Evolutionary conservation across 2,113 vertebrate species (phyloP), one percentile per base, ranked within the genome.

Genomic region (Gnathonemus longibarbis): DNA sequence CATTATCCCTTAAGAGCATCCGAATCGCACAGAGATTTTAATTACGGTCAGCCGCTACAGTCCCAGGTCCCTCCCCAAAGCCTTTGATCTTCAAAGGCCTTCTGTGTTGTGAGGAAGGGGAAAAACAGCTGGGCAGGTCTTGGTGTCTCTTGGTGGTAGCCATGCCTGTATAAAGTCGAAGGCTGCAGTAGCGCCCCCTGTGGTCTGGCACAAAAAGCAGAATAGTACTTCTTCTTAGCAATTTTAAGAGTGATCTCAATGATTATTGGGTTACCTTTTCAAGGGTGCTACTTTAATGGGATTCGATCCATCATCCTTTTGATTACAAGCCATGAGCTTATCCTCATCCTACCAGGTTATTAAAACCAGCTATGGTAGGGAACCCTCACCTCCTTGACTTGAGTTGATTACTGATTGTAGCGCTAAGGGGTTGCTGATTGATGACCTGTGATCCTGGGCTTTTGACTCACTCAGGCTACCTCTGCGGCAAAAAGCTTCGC

Each of bases 61-160:
- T 91, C 90, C 46, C 5, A 48, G 91, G 91, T 86, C 90, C 90
- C 93, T 91, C 90, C 92, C 89, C 74, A 77, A 91, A 92, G 91
- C 90, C 87, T 95, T 95, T 94, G 92, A 95, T 95, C 95, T 95
- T 95, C 92, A 95, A 95, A 95, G 93, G 90, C 85, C 91, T 89
- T 92, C 91, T 87, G 89, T 92, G 92, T 94, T 91, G 42, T 49
- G 46, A 85, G 21, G n/a, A 50, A 92, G 88, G 91, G 50, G 46
- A 70, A 77, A 92, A 91, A 93, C 90, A 90, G 91, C 62, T 42
- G 80, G 90, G 85, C 89, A 90, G 89, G 91, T 89, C 89, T 90
- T 91, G 90, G 70, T 52, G 53, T 91, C 91, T 90, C 87, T 77
- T 90, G 87, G 52, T 52, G 89, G 89, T 84, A 83, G 39, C 88